These are phyloP conservation scores for Drosophila anomalipes DNA, from an alignment of 2,888 invertebrate genomes.

Conservation along the genomic window DNA sequence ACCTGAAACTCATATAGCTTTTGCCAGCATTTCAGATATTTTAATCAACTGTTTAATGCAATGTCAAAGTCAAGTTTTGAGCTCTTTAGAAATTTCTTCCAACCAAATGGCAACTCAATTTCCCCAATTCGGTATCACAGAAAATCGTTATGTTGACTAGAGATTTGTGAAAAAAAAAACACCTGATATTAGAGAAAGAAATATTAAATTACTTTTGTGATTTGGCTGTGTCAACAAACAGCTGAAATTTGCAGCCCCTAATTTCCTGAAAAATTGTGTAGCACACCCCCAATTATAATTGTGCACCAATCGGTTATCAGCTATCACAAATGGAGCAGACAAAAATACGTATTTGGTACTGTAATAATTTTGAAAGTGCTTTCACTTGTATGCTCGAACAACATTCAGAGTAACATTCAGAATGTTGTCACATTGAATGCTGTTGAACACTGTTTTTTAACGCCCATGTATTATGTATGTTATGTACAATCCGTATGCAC, in stretches of 20 bases:
- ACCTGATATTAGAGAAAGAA: neutral
- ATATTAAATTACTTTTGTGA: neutral
- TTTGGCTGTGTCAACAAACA: neutral
- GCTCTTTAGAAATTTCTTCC: neutral
- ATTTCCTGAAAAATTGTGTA: neutral
- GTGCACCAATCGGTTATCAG: neutral
- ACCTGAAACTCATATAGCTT: neutral
- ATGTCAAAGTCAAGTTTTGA: constrained; percentile 2
- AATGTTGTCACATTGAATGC: constrained; percentile 4
- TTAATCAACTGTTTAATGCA: neutral
- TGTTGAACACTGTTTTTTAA: constrained; percentile 13
- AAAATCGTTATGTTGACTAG: neutral
- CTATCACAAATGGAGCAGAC: neutral
- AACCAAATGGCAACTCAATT: neutral
- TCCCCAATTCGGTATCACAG: neutral
- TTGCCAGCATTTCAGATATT: neutral
- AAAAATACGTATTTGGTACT: constrained; percentile 2
- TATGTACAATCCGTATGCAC: constrained; percentile 51
- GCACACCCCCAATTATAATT: neutral
- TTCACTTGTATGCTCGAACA: neutral
- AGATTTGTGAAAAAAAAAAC: neutral
- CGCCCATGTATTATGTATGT: constrained; percentile 26
- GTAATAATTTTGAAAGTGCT: constrained; percentile 9
- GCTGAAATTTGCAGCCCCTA: neutral
- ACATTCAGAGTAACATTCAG: constrained; percentile 6